phyloP scores from a whole-genome alignment of 2,888 invertebrate species.

The Drosophila phalerata region DNA sequence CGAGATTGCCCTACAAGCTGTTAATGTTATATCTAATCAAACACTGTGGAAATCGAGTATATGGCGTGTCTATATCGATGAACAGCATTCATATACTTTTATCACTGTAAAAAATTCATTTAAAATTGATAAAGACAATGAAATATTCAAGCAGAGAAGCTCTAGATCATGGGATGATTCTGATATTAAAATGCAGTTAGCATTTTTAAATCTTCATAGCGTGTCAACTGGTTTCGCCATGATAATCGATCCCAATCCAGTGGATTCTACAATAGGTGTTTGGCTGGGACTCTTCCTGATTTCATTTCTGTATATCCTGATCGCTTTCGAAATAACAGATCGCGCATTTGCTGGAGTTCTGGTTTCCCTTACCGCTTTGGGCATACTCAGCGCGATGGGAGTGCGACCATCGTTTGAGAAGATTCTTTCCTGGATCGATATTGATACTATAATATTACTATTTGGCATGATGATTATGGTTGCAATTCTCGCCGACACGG shows the following conservation, averaged over 20 bases:
- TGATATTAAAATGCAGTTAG: neutral
- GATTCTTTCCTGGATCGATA: slow-evolving; percentile 90
- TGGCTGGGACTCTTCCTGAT: slow-evolving; percentile 90
- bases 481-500: slow-evolving; percentile 91
- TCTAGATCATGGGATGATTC: neutral
- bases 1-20: neutral
- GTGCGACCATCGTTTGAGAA: slow-evolving; percentile 89
- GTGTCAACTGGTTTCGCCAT: slow-evolving; percentile 82
- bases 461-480: slow-evolving; percentile 93
- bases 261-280: slow-evolving; percentile 89
- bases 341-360: slow-evolving; percentile 64
- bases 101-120: neutral
- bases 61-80: slow-evolving; percentile 16
- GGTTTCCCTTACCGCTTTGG: slow-evolving; percentile 89
- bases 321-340: slow-evolving; percentile 91
- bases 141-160: too few species aligned
- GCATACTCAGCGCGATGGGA: slow-evolving; percentile 88
- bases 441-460: slow-evolving; percentile 89
- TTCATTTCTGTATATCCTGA: slow-evolving; percentile 91
- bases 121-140: neutral
- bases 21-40: neutral
- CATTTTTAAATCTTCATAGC: slow-evolving; percentile 2
- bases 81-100: neutral
- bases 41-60: slow-evolving; percentile 9
- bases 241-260: slow-evolving; percentile 87